These are phyloP conservation scores for Lontra canadensis DNA, from an alignment of 2,113 vertebrate species.

Conservation along the genomic window DNA sequence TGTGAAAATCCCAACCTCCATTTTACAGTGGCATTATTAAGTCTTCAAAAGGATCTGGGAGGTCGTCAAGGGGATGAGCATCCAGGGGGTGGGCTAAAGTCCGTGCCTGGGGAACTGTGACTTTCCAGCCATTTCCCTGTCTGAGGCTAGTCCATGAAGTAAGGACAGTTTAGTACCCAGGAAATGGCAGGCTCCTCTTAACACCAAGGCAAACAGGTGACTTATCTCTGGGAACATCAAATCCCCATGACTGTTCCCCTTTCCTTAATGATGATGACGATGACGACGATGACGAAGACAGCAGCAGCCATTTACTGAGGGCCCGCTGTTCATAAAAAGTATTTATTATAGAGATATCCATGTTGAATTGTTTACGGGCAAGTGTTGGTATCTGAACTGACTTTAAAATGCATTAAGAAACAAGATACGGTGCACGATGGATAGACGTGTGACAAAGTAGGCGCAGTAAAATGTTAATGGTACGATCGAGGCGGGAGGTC, in stretches of 20 bases:
- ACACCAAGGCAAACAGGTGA: neutral
- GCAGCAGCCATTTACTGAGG: neutral
- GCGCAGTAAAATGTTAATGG: neutral
- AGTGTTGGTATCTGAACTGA: neutral
- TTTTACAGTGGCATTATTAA: neutral
- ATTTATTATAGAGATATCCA: neutral
- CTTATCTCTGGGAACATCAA: neutral
- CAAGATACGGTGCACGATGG: neutral
- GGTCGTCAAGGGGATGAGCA: neutral
- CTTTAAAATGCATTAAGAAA: slow-evolving; percentile 17
- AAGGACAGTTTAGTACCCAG: neutral
- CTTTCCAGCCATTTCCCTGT: neutral
- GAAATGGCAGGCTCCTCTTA: neutral
- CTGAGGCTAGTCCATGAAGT: neutral
- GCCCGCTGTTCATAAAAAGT: neutral
- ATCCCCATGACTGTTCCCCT: neutral
- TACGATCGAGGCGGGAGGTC: neutral
- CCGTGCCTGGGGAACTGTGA: neutral
- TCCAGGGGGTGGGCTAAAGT: neutral
- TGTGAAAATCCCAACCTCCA: neutral
- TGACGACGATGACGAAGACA: neutral
- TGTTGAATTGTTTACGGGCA: neutral
- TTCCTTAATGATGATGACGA: neutral
- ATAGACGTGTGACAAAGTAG: neutral
- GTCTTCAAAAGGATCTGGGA: slow-evolving; percentile 11